phyloP scores from a whole-genome alignment of 2,888 invertebrate species.

The Caradrina kadenii region DNA sequence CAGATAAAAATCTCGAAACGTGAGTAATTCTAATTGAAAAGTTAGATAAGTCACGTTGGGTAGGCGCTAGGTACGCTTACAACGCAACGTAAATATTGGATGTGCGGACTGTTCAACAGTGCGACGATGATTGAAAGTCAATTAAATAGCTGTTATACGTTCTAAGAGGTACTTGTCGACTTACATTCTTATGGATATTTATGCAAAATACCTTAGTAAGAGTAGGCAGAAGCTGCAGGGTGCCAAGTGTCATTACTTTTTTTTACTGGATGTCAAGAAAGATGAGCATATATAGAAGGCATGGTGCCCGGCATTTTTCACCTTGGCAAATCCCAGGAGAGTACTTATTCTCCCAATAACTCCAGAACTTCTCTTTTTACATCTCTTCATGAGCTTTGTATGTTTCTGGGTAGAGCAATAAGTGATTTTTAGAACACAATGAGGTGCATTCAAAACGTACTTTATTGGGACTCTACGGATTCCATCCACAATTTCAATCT shows the following conservation, averaged over 20 bases:
- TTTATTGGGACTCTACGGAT: too few relatives aligned
- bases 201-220: background rate
- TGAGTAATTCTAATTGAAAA: slow-evolving; percentile 11
- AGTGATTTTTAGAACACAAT: too few relatives aligned
- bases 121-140: slow-evolving; percentile 38
- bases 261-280: background rate
- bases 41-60: slow-evolving; percentile 15
- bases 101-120: slow-evolving; percentile 44
- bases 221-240: background rate
- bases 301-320: background rate
- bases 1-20: slow-evolving; percentile 12
- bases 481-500: background rate
- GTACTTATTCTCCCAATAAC: too few relatives aligned
- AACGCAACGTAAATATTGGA: slow-evolving; percentile 24
- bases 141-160: slow-evolving; percentile 44
- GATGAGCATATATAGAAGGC: background rate
- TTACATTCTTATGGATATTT: slow-evolving; percentile 25
- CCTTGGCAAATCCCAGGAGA: background rate
- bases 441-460: too few relatives aligned
- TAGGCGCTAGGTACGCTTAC: slow-evolving; percentile 5
- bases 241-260: background rate
- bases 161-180: slow-evolving; percentile 16
- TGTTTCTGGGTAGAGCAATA: too few relatives aligned
- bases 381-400: too few relatives aligned
- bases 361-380: too few relatives aligned